Evolutionary conservation across 1,140 invertebrate species (phyloP), one percentile per base, ranked within the genome.

Genomic region (Aphelinus atriplicis): DNA sequence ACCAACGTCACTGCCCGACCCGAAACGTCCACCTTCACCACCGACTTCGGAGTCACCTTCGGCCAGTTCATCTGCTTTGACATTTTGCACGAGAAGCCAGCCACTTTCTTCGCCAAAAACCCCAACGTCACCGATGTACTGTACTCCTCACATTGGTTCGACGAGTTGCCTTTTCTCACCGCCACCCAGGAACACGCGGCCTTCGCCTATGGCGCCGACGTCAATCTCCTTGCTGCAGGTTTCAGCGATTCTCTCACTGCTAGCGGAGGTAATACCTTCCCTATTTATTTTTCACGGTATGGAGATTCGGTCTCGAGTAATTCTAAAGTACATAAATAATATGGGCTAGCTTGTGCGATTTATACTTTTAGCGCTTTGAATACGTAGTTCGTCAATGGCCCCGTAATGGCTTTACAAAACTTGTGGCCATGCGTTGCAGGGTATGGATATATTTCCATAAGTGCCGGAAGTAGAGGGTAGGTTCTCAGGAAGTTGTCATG

Each of bases 11-110:
- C 92, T 46, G 71, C 79, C 6, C 75, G 83, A 77, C 83, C 89
- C 9, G 87, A 92, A 76, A 51, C 89, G 0, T 84, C 88, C 0
- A 90, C 85, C 3, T 96, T 97, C 76, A 85, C 87, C 4, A 96
- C 95, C 0, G 94, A 95, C 83, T 97, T 96, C 80, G 92, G 92
- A 4, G 93, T 95, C 0, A 92, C 88, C n/a, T 97, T 97, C 82
- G 95, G 94, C 1, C 85, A 92, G 1, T 89, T 95, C 46, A 92
- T 91, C 72, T 94, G 93, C 76, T 94, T 94, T 78, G 95, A 97
- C 82, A 88, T 96, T 43, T 76, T 95, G 1, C 92, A 92, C 80
- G 79, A 90, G 56, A 81, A 89, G 3, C 94, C 95, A 0, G 85
- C 90, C 0, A 80, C 90, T 3, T 79, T 85, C 43, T 80, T 94